Percentiles rank a stretch among this genome's conserved stretches.
Conservation (phyloP, 1,140 invertebrate genomes). For the Hypothenemus hampei region DNA sequence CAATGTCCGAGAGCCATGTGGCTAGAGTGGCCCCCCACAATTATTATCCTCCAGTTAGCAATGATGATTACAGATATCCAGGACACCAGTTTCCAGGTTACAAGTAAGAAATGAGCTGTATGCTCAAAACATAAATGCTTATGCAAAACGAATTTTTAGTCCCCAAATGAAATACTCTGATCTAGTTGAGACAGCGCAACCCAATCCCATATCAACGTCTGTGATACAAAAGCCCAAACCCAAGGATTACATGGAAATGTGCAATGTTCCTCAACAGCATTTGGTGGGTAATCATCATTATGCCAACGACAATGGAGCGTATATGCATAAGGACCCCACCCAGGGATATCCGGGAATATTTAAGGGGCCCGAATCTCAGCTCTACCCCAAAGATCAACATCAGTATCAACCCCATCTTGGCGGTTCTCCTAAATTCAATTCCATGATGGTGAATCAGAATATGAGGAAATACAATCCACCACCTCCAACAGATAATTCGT, state of each 20-base stretch:
- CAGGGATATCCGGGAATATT: slow-evolving; percentile 33
- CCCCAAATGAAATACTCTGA: slow-evolving; percentile 43
- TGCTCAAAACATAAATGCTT: not conserved
- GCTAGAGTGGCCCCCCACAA: slow-evolving; percentile 40
- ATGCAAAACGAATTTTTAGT: slow-evolving; percentile 12
- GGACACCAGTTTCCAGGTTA: slow-evolving; percentile 28
- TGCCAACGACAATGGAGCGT: slow-evolving; percentile 29
- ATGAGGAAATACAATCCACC: slow-evolving; percentile 27
- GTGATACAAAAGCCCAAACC: slow-evolving; percentile 40
- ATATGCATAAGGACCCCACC: slow-evolving; percentile 33
- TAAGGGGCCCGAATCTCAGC: slow-evolving; percentile 35
- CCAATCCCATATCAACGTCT: slow-evolving; percentile 33
- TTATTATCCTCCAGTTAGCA: slow-evolving; percentile 33
- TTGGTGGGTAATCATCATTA: slow-evolving; percentile 30
- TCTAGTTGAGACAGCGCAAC: slow-evolving; percentile 35
- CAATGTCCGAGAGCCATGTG: slow-evolving; percentile 31
- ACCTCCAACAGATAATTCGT: slow-evolving; percentile 31
- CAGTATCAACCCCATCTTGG: slow-evolving; percentile 22
- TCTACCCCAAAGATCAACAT: slow-evolving; percentile 28
- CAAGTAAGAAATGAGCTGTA: slow-evolving; percentile 6
- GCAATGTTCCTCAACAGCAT: slow-evolving; percentile 36
- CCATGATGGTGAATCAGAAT: slow-evolving; percentile 26
- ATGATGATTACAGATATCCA: slow-evolving; percentile 33
- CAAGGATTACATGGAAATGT: slow-evolving; percentile 41
- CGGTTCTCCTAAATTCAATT: slow-evolving; percentile 21